Percentiles rank a stretch among this genome's conserved stretches.
These are phyloP conservation scores for Watsonalla binaria DNA, from an alignment of 2,888 invertebrate species.

Conservation along the genomic window DNA sequence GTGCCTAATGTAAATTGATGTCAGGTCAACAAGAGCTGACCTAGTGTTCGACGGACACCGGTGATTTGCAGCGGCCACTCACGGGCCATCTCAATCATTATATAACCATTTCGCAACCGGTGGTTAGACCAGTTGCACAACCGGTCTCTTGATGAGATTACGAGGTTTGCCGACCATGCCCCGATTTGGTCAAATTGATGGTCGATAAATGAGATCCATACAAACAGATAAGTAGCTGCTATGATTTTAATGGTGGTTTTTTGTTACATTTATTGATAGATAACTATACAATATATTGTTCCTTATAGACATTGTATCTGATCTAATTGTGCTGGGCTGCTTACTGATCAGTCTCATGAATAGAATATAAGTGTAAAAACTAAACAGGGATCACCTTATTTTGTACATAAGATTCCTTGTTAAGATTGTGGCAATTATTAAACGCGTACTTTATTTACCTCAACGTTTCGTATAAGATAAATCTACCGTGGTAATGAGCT, in stretches of 20 bases:
- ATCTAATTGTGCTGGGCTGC: too few species aligned
- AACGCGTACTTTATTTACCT: too few species aligned
- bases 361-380: too few species aligned
- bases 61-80: constrained; percentile 47
- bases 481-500: too few species aligned
- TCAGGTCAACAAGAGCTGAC: constrained; percentile 44
- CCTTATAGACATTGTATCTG: too few species aligned
- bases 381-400: too few species aligned
- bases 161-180: constrained; percentile 1
- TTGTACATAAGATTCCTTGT: too few species aligned
- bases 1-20: constrained; percentile 18
- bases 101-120: constrained; percentile 51
- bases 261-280: neutral
- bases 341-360: too few species aligned
- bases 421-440: too few species aligned
- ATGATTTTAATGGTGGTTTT: neutral
- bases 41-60: constrained; percentile 40
- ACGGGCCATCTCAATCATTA: constrained; percentile 32
- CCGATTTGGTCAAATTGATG: constrained; percentile 12
- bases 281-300: too few species aligned
- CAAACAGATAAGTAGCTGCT: neutral
- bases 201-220: constrained; percentile 6
- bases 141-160: constrained; percentile 13
- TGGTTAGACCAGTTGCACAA: constrained; percentile 38
- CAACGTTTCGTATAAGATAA: too few species aligned